A percentile compares a stretch with the other conserved stretches of the same genome.
These are phyloP conservation scores for Hafferia zeledoni DNA, from an alignment of 2,797 vertebrate species.

Conservation along the genomic window DNA sequence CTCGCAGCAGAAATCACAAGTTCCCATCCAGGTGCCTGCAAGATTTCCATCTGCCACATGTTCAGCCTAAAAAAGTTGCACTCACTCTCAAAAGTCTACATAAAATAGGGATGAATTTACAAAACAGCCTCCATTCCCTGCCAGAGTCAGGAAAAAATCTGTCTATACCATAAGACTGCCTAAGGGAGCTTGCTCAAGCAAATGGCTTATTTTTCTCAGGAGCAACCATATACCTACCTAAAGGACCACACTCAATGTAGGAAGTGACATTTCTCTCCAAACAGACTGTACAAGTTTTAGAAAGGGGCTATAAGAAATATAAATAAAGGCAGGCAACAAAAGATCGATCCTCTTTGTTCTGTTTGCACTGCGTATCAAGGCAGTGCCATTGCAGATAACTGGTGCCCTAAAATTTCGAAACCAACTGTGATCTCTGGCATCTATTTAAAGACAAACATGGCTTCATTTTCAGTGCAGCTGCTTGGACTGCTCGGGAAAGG, in stretches of 20 bases:
- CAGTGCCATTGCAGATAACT: neutral
- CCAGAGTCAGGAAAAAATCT: neutral
- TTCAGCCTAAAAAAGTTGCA: neutral
- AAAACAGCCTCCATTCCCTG: neutral
- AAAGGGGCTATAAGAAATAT: neutral
- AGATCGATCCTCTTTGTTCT: neutral
- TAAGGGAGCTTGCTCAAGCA: neutral
- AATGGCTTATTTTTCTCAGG: neutral
- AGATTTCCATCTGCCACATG: neutral
- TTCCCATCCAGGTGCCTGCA: neutral
- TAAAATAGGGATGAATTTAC: neutral
- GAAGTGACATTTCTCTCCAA: neutral
- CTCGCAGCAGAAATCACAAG: neutral
- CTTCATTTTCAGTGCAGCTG: neutral
- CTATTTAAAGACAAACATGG: neutral
- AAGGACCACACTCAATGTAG: neutral
- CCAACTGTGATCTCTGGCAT: neutral
- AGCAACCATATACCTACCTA: neutral
- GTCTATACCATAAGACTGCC: neutral
- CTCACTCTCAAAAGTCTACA: neutral
- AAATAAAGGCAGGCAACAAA: neutral
- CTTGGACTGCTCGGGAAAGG: neutral
- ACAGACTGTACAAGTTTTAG: fast-evolving
- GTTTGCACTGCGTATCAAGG: neutral
- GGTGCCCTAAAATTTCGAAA: neutral